Percentiles rank a stretch among this genome's conserved stretches.
Evolutionary conservation across 1,140 invertebrate genomes (phyloP).

Genomic region (Drosophila neocordata): DNA sequence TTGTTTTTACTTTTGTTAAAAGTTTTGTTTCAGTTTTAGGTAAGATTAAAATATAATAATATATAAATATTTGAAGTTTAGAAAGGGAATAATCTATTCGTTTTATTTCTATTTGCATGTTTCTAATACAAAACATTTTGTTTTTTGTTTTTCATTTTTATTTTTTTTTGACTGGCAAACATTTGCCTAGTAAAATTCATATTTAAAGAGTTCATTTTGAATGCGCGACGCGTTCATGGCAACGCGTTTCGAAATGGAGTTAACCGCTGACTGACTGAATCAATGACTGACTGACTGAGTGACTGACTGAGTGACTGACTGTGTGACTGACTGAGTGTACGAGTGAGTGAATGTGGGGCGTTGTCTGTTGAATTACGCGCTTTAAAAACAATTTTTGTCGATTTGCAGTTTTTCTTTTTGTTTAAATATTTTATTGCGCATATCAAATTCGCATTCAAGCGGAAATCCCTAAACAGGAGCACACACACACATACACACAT

Average conservation of each 20-base stretch:
- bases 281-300: slow-evolving; percentile 30
- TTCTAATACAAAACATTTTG: too few relatives aligned
- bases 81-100: too few relatives aligned
- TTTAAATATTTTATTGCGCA: slow-evolving; percentile 80
- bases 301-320: slow-evolving; percentile 24
- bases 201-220: slow-evolving; percentile 75
- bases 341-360: slow-evolving; percentile 16
- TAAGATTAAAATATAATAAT: too few relatives aligned
- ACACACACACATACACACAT: slow-evolving; percentile 39
- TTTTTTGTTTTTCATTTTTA: too few relatives aligned
- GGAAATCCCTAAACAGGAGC: slow-evolving; percentile 76
- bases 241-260: slow-evolving; percentile 52
- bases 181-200: slow-evolving; percentile 43
- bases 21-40: too few relatives aligned
- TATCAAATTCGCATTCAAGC: slow-evolving; percentile 79
- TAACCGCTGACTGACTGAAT: slow-evolving; percentile 21
- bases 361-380: slow-evolving; percentile 74
- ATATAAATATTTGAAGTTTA: too few relatives aligned
- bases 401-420: slow-evolving; percentile 34
- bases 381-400: slow-evolving; percentile 78
- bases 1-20: too few relatives aligned
- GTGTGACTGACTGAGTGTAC: slow-evolving; percentile 20
- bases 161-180: too few relatives aligned
- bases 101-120: too few relatives aligned
- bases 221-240: slow-evolving; percentile 62